A percentile compares a stretch with the other conserved stretches of the same genome.
Conservation (phyloP, 1,140 invertebrate genomes). For the Tribolium madens region DNA sequence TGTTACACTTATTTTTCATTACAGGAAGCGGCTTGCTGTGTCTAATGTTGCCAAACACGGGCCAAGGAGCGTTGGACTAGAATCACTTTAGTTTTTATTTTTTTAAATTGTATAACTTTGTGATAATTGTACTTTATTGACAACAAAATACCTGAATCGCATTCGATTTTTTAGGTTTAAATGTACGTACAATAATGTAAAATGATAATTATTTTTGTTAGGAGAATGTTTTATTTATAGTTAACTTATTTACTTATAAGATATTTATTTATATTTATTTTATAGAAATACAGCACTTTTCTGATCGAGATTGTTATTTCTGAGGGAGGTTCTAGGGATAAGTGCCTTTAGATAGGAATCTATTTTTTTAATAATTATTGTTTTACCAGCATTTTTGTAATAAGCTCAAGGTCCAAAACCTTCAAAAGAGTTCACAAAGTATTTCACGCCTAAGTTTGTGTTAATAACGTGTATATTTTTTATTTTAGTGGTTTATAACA, state of each 20-base stretch:
- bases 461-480: background rate
- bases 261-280: conserved; percentile 37
- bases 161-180: conserved; percentile 27
- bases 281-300: conserved; percentile 31
- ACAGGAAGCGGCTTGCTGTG: conserved; percentile 76
- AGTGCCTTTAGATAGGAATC: background rate
- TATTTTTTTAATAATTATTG: conserved; percentile 31
- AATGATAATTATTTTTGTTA: conserved; percentile 34
- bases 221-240: conserved; percentile 31
- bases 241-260: conserved; percentile 22
- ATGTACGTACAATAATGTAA: conserved; percentile 25
- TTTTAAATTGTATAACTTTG: conserved; percentile 41
- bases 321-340: background rate
- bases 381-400: conserved; percentile 9
- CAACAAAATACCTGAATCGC: conserved; percentile 36
- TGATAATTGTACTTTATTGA: conserved; percentile 49
- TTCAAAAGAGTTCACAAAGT: background rate
- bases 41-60: conserved; percentile 76
- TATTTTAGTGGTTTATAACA: no score
- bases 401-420: background rate
- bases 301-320: conserved; percentile 1
- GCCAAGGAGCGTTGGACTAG: conserved; percentile 75
- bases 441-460: background rate
- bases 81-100: conserved; percentile 12
- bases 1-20: conserved; percentile 56